A percentile compares a stretch with the other conserved stretches of the same genome.
phyloP scores from a whole-genome alignment of 35 echinoderm and acorn worm species.

The Amphiura filiformis region DNA sequence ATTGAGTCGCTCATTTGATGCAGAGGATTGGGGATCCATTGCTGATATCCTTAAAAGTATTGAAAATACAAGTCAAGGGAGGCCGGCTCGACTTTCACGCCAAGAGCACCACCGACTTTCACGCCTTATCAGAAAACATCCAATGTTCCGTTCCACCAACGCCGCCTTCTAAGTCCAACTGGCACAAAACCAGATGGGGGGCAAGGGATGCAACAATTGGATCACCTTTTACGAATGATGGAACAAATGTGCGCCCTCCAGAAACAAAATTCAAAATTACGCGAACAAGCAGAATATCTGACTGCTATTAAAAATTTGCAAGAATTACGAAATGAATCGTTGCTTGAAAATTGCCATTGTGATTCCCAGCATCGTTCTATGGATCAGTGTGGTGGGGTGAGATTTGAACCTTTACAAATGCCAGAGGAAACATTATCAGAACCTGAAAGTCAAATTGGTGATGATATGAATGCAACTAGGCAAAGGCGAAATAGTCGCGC shows the following conservation, averaged over 20 bases:
- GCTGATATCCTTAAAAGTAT: conserved; percentile 82
- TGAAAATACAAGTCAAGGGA: conserved; percentile 66
- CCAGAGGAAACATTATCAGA: conserved; percentile 76
- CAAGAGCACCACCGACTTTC: conserved; percentile 52
- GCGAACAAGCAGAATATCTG: conserved; percentile 87
- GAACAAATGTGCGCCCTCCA: conserved; percentile 90
- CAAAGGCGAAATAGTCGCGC: conserved; percentile 33
- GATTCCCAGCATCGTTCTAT: conserved; percentile 54
- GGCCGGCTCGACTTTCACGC: neutral
- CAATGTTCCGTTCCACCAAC: conserved; percentile 29
- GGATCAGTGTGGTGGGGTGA: conserved; percentile 39
- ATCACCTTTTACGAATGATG: conserved; percentile 82
- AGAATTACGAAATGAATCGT: conserved; percentile 78
- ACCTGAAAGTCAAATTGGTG: conserved; percentile 71
- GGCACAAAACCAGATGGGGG: conserved; percentile 19
- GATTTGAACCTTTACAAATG: conserved; percentile 54
- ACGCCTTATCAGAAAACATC: conserved; percentile 78
- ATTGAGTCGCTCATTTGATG: neutral
- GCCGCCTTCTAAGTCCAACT: neutral
- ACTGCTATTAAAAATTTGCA: conserved; percentile 90
- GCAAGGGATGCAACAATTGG: conserved; percentile 87
- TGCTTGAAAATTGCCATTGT: conserved; percentile 74
- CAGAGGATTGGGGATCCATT: conserved; percentile 86
- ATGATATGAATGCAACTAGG: conserved; percentile 55
- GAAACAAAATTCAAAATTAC: conserved; percentile 73